Evolutionary conservation across 2,888 invertebrate species (phyloP).

Genomic region (Lottia gigantea): DNA sequence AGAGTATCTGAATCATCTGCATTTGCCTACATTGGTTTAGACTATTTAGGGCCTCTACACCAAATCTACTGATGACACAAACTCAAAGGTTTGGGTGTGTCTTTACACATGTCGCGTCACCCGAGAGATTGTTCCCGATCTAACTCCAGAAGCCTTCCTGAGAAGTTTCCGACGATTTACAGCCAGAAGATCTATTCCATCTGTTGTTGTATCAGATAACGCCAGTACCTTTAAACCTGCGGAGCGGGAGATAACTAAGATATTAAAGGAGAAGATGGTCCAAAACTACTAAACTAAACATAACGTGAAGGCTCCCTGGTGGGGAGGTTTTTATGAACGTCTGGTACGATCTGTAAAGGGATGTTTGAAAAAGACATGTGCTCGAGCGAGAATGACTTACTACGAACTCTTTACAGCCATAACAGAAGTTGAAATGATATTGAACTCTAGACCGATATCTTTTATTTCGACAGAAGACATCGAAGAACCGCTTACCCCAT

Average conservation of each 20-base stretch:
- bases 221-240: conserved; percentile 23
- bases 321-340: conserved; percentile 12
- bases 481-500: not conserved
- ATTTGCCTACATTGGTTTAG: no score
- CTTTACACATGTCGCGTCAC: conserved; percentile 29
- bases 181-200: conserved; percentile 17
- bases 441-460: not conserved
- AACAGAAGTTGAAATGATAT: no score
- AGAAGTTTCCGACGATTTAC: conserved; percentile 24
- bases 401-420: no score
- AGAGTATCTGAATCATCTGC: no score
- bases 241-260: not conserved
- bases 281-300: not conserved
- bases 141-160: conserved; percentile 27
- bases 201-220: conserved; percentile 22
- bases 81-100: conserved; percentile 12
- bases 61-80: no score
- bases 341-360: not conserved
- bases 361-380: no score
- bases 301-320: no score
- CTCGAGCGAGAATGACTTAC: no score
- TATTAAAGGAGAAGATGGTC: not conserved
- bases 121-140: conserved; percentile 26
- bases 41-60: no score
- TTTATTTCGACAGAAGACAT: not conserved